A percentile compares a stretch with the other conserved stretches of the same genome.
Conservation (phyloP, 2,888 invertebrate genomes). For the Limenitis camilla region DNA sequence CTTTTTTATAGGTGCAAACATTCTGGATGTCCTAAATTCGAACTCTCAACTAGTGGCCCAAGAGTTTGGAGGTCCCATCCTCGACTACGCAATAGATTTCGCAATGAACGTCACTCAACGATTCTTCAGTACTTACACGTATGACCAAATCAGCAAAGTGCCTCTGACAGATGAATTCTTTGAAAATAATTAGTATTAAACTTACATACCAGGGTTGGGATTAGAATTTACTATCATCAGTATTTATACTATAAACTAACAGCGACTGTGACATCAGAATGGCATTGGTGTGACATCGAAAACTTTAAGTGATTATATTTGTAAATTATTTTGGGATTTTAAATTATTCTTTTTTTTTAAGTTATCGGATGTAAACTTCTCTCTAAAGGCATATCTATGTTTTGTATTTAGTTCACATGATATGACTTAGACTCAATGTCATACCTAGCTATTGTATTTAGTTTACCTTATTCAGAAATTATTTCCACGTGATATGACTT, state of each 20-base stretch:
- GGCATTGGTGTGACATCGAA: too few relatives aligned
- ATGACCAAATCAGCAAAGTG: constrained; percentile 57
- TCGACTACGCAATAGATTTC: constrained; percentile 65
- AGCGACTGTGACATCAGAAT: too few relatives aligned
- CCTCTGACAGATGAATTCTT: constrained; percentile 63
- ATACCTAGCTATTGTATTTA: too few relatives aligned
- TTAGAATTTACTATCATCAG: background rate
- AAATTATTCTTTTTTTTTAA: too few relatives aligned
- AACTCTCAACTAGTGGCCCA: constrained; percentile 62
- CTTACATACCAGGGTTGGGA: background rate
- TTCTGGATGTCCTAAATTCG: constrained; percentile 56
- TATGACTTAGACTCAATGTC: too few relatives aligned
- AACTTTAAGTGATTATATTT: too few relatives aligned
- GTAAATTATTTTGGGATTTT: too few relatives aligned
- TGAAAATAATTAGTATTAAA: constrained; percentile 35
- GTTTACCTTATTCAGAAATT: too few relatives aligned
- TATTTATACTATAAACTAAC: background rate
- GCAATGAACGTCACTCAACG: constrained; percentile 66
- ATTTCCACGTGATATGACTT: too few relatives aligned
- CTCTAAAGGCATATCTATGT: too few relatives aligned
- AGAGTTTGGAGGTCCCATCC: constrained; percentile 64
- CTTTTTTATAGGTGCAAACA: constrained; percentile 49
- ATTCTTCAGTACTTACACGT: constrained; percentile 65
- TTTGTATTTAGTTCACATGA: too few relatives aligned
- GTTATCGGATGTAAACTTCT: too few relatives aligned